Conservation (phyloP, 2,888 invertebrate genomes). For the Aphelenchoides bicaudatus region DNA sequence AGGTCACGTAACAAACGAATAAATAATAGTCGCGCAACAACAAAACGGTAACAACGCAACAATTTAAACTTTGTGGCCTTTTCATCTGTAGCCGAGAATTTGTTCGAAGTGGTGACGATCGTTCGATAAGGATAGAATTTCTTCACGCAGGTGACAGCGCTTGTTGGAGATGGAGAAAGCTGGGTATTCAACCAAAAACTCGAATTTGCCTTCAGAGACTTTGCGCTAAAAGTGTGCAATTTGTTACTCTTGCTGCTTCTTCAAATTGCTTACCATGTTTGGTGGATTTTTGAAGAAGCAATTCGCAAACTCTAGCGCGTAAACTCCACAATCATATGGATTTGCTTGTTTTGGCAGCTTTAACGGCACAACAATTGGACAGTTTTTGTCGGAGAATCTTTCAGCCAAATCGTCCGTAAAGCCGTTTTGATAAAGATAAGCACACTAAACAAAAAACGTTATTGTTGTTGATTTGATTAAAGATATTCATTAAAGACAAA, state of each 20-base stretch:
- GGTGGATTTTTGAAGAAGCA: constrained; percentile 48
- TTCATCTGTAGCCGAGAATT: background rate
- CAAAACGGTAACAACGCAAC: background rate
- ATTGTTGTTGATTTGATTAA: no score
- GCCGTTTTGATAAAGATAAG: constrained; percentile 16
- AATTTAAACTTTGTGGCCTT: background rate
- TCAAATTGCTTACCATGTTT: constrained; percentile 34
- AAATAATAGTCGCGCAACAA: no score
- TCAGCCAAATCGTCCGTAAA: constrained; percentile 12
- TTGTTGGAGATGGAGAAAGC: constrained; percentile 40
- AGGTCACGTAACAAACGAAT: no score
- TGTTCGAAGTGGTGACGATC: constrained; percentile 14
- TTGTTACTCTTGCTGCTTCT: no score
- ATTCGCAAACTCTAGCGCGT: constrained; percentile 47
- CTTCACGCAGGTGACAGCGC: constrained; percentile 43
- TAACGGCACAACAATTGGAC: constrained; percentile 24
- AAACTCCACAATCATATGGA: constrained; percentile 49
- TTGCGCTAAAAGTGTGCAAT: background rate
- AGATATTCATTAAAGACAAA: no score
- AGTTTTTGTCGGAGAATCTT: constrained; percentile 22
- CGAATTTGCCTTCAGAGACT: constrained; percentile 32
- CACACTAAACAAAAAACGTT: no score
- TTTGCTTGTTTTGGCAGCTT: constrained; percentile 34
- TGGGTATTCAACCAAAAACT: constrained; percentile 42
- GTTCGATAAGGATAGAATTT: constrained; percentile 43